Percentiles rank a stretch among this genome's conserved stretches.
Conservation (phyloP, 2,113 vertebrate genomes). For the Pseudorhombus dupliciocellatus region DNA sequence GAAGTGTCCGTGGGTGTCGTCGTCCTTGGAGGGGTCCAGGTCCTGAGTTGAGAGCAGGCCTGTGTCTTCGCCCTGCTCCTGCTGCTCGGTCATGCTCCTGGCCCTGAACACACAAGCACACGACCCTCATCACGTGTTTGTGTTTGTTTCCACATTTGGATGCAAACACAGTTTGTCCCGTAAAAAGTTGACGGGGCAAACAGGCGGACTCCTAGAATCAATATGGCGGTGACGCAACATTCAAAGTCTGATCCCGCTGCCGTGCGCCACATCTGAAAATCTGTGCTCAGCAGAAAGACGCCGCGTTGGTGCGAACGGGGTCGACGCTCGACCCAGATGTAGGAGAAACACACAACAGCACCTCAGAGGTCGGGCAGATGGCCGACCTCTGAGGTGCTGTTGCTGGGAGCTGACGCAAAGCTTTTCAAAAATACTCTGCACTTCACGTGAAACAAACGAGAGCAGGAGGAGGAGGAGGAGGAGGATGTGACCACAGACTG, state of each 20-base stretch:
- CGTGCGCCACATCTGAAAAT: constrained; percentile 29
- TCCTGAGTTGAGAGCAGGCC: constrained; percentile 74
- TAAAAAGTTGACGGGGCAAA: constrained; percentile 39
- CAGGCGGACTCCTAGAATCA: constrained; percentile 60
- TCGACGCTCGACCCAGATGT: constrained; percentile 49
- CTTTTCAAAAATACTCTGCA: not conserved
- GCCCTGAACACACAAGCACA: constrained; percentile 76
- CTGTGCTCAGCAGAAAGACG: constrained; percentile 37
- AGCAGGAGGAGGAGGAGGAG: not conserved
- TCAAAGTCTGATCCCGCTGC: constrained; percentile 47
- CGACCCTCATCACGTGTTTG: constrained; percentile 32
- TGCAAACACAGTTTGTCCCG: constrained; percentile 38
- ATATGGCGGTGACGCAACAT: constrained; percentile 54
- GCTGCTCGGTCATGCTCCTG: constrained; percentile 82
- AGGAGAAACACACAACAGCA: constrained; percentile 22
- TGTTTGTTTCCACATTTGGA: constrained; percentile 40
- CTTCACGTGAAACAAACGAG: not conserved
- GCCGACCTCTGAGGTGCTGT: constrained; percentile 56
- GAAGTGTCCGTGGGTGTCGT: constrained; percentile 79
- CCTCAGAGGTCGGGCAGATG: constrained; percentile 65
- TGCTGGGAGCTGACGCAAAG: constrained; percentile 30
- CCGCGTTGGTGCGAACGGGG: constrained; percentile 30
- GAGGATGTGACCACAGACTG: too few species aligned
- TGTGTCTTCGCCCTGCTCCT: constrained; percentile 77
- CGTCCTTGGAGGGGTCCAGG: constrained; percentile 79